Evolutionary conservation across 2,113 vertebrate genomes (phyloP).

Genomic region (Sterna hirundo): DNA sequence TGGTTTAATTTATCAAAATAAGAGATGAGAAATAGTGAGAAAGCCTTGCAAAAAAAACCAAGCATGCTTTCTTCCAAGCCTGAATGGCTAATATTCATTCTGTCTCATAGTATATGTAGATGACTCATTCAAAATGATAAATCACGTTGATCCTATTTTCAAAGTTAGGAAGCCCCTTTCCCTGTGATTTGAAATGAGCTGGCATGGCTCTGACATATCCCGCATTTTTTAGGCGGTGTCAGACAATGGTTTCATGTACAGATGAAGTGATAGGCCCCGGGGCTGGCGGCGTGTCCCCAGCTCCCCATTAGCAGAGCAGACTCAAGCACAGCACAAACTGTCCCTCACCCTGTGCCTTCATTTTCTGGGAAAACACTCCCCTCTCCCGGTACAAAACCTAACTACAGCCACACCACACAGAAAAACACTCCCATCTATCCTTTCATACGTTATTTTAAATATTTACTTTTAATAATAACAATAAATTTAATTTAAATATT

Average conservation of each 20-base stretch:
- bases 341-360: not conserved
- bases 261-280: not conserved
- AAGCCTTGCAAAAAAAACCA: not conserved
- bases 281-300: not conserved
- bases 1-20: not conserved
- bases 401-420: not conserved
- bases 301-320: not conserved
- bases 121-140: not conserved
- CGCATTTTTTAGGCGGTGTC: not conserved
- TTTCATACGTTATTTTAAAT: not conserved
- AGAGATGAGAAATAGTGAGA: not conserved
- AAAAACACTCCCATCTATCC: not conserved
- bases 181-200: not conserved
- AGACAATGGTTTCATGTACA: not conserved
- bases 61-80: not conserved
- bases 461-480: not conserved
- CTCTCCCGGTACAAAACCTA: slow-evolving; percentile 49
- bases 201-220: not conserved
- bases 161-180: not conserved
- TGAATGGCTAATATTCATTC: not conserved
- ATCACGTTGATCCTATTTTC: not conserved
- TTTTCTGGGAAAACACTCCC: slow-evolving; percentile 53
- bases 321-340: fast-evolving
- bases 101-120: not conserved
- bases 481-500: not conserved